Evolutionary conservation across 2,888 invertebrate genomes (phyloP), one percentile per base, ranked within the genome.

Genomic region (Lepidocyrtinus sp.): DNA sequence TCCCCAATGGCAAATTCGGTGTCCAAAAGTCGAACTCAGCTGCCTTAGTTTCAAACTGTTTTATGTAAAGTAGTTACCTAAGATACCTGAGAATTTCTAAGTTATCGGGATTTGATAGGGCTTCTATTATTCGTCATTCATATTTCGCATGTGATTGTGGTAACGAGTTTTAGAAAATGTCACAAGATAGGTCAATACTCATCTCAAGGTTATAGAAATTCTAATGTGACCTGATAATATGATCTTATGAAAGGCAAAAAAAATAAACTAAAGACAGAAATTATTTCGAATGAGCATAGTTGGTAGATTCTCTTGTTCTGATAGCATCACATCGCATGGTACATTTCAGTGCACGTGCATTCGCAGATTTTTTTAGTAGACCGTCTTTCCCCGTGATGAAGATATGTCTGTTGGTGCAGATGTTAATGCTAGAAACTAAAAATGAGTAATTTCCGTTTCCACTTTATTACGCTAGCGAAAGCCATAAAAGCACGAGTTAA

Each of bases 401-500:
- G 50, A 50, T 50, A 50, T 7, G 50, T 50, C 15, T 50, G 50
- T 50, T 50, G 17, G 5, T 36, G 36, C 36, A 36, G 12, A 36
- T 36, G 15, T 2, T 50, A 50, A 7, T 50, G 15, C 15, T 50
- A 50, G 17, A 50, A 50, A 50, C 2, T 17, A n/a, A 50, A 50
- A 36, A 50, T n/a, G 50, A 12, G n/a, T 50, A 50, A 50, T 17
- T 50, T 50, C 50, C 50, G 50, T 50, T 50, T 50, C 50, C 17
- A 50, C 50, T 50, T 50, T 50, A 50, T 12, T 50, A 12, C 50
- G 12, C 50, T 50, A 50, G 5, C 50, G 17, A 50, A 50, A 50
- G 50, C 50, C 50, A 50, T 50, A 50, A 50, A 50, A 50, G 50
- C 50, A n/a, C n/a, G 50, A 50, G 50, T 50, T 17, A 50, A 50